Evolutionary conservation across 2,888 invertebrate genomes (phyloP).

Genomic region (Mechanitis messenoides): DNA sequence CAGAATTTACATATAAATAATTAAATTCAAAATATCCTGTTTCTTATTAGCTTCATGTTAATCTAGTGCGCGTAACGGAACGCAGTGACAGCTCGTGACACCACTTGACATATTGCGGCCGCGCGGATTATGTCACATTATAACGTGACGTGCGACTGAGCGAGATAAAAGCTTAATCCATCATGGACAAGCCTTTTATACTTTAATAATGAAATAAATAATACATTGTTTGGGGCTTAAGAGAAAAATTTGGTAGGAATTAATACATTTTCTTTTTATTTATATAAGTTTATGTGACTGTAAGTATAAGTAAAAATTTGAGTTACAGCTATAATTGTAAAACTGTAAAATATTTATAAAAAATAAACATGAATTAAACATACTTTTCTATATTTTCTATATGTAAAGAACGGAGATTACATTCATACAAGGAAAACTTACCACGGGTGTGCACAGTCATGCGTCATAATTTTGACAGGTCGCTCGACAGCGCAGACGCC

Average conservation of each 20-base stretch:
- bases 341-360: background rate
- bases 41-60: conserved; percentile 17
- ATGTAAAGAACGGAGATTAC: background rate
- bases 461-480: conserved; percentile 70
- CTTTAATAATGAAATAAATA: conserved; percentile 12
- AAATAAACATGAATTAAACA: background rate
- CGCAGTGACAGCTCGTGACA: conserved; percentile 48
- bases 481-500: conserved; percentile 57
- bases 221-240: conserved; percentile 15
- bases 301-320: background rate
- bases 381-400: background rate
- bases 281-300: background rate
- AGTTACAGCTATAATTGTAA: background rate
- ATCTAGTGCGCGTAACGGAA: conserved; percentile 21
- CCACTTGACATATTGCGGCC: conserved; percentile 61
- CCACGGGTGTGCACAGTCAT: conserved; percentile 61
- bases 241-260: background rate
- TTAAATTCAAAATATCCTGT: conserved; percentile 7
- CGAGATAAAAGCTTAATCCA: conserved; percentile 44
- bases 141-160: conserved; percentile 32
- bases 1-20: conserved; percentile 5
- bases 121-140: conserved; percentile 62
- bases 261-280: too few relatives aligned
- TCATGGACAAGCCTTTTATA: conserved; percentile 30
- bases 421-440: conserved; percentile 25